Evolutionary conservation across 1,140 invertebrate species (phyloP).

Genomic region (Hyles vespertilio): DNA sequence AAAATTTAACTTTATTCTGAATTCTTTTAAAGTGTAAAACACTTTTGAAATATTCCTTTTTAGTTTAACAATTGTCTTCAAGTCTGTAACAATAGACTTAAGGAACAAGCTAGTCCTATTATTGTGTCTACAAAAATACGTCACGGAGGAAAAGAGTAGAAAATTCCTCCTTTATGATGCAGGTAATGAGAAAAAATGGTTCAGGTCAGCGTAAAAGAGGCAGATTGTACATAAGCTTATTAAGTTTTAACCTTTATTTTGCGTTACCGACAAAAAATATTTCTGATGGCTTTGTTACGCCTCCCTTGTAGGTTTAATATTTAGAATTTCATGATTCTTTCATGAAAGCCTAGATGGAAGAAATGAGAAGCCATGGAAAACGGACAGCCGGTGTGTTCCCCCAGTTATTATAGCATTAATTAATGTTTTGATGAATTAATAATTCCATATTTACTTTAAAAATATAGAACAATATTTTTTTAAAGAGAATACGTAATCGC

Average conservation of each 20-base stretch:
- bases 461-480: too few relatives aligned
- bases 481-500: too few relatives aligned
- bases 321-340: conserved; percentile 10
- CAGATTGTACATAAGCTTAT: conserved; percentile 43
- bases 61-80: conserved; percentile 40
- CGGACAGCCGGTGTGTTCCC: too few relatives aligned
- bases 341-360: conserved; percentile 9
- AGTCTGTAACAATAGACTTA: conserved; percentile 41
- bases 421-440: too few relatives aligned
- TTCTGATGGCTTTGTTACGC: conserved; percentile 12
- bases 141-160: conserved; percentile 46
- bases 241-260: conserved; percentile 28
- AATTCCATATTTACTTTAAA: too few relatives aligned
- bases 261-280: conserved; percentile 23
- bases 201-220: conserved; percentile 44
- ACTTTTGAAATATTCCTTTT: conserved; percentile 20
- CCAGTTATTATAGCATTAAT: too few relatives aligned
- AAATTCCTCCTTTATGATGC: conserved; percentile 52
- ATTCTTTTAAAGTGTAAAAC: background rate
- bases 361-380: conserved; percentile 1
- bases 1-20: too few relatives aligned
- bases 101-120: conserved; percentile 38
- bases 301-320: conserved; percentile 7
- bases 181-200: conserved; percentile 61
- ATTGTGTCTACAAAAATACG: conserved; percentile 51